Evolutionary conservation across 2,113 vertebrate species (phyloP).

Genomic region (Peucedramus taeniatus): DNA sequence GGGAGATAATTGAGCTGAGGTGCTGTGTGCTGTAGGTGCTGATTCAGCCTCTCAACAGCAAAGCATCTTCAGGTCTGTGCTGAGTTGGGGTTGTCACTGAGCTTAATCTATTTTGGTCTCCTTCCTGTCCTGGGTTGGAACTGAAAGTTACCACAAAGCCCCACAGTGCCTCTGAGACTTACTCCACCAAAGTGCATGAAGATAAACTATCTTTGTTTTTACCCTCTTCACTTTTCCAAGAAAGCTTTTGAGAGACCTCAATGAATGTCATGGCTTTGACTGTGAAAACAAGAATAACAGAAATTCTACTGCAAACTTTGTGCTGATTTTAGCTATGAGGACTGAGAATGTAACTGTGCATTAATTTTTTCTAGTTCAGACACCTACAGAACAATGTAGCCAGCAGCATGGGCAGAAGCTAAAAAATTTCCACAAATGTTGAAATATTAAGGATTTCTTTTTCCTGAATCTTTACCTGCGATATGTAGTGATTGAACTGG

Average conservation of each 20-base stretch:
- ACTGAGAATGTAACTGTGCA: background rate
- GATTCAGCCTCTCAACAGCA: background rate
- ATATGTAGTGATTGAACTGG: background rate
- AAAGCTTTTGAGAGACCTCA: background rate
- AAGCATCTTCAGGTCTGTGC: background rate
- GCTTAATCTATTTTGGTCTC: background rate
- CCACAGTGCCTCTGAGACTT: background rate
- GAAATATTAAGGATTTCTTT: background rate
- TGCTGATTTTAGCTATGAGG: background rate
- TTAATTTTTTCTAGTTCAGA: background rate
- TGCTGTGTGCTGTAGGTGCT: fast-evolving
- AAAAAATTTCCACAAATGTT: background rate
- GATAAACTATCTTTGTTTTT: background rate
- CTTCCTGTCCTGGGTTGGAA: background rate
- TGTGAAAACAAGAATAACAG: background rate
- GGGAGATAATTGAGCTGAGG: no score
- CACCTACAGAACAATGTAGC: background rate
- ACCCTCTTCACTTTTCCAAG: background rate
- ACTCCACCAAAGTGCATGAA: background rate
- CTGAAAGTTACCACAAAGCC: background rate
- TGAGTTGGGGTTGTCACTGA: background rate
- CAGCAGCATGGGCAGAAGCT: background rate
- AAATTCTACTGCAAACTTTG: background rate
- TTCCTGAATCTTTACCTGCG: background rate
- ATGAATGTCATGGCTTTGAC: background rate